Base-by-base conservation (phyloP, 2,797 vertebrate species). In the Cercopithecus neglectus region DNA sequence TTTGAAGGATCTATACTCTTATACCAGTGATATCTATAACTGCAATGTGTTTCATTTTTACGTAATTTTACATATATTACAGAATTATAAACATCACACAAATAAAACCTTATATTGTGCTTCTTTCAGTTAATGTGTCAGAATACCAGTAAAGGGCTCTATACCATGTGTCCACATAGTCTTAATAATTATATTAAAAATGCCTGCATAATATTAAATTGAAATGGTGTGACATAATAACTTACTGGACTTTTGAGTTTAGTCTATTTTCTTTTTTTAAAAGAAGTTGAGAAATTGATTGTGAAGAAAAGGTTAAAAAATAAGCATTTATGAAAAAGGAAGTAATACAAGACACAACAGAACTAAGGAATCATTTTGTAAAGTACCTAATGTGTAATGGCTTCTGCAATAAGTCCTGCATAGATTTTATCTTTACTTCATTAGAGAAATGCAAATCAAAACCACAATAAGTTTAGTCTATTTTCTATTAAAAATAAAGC, bases 31-130 rank as follows among this genome's bases (percentile, higher is more conserved):
- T 86, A 41, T 48, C 19, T 79, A 41, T 59, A 50, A 74, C 13
- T 80, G 8, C 72, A 39, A 55, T 48, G 10, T 84, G 17, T 75
- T 97, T 85, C n/a, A 95, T 67, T 97, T 93, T 83, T 74, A 83
- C 5, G 36, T 87, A 80, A 84, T 59, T 70, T 92, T 89, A 44
- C 17, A 55, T 55, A 26, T 33, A 36, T 83, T 78, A 88, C 24
- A 88, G 46, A 46, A n/a, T 89, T 41, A 78, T 74, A 79, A 89
- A 44, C 30, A 83, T 33, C 70, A 26, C 14, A 83, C 5, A 92
- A 83, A 80, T 75, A 22, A 92, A 94, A 75, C 16, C 46, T 79
- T 75, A 17, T 55, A 64, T 64, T 82, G 12, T 83, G 13, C 22
- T 81, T 85, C 14, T 75, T 80, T 89, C 28, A 92, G 85, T 85